Percentiles rank a stretch among this genome's conserved stretches.
These are phyloP conservation scores for Benthosema pterotum DNA, from an alignment of 2,797 vertebrate genomes.

Conservation along the genomic window DNA sequence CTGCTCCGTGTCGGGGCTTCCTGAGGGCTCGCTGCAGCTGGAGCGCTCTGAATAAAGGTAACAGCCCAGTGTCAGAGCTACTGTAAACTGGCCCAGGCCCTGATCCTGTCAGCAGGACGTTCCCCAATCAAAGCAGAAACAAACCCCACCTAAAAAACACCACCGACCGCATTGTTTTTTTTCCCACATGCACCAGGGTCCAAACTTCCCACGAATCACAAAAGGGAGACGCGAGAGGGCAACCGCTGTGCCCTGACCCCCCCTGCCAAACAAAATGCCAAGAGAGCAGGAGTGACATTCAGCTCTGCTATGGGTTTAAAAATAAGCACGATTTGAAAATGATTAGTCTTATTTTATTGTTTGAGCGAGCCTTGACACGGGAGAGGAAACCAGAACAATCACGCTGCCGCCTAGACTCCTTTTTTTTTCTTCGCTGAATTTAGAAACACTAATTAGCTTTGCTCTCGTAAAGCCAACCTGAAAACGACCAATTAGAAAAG, in stretches of 20 bases:
- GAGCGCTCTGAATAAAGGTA: constrained; percentile 90
- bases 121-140: constrained; percentile 83
- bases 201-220: constrained; percentile 75
- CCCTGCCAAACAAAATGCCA: constrained; percentile 77
- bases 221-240: constrained; percentile 70
- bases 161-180: constrained; percentile 66
- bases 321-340: constrained; percentile 75
- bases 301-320: constrained; percentile 65
- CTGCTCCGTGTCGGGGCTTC: constrained; percentile 86
- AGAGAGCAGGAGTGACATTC: constrained; percentile 73
- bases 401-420: constrained; percentile 60
- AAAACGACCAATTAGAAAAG: constrained; percentile 85
- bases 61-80: constrained; percentile 88
- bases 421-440: constrained; percentile 78
- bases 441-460: constrained; percentile 89
- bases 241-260: constrained; percentile 60
- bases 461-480: constrained; percentile 86
- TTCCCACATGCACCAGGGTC: constrained; percentile 36
- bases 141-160: constrained; percentile 77
- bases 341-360: constrained; percentile 83
- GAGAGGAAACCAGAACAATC: constrained; percentile 85
- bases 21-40: constrained; percentile 96
- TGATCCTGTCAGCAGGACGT: constrained; percentile 85
- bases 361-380: constrained; percentile 72
- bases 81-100: constrained; percentile 87